Evolutionary conservation across 2,113 vertebrate genomes (phyloP).

Genomic region (Myrmecophaga tridactyla): DNA sequence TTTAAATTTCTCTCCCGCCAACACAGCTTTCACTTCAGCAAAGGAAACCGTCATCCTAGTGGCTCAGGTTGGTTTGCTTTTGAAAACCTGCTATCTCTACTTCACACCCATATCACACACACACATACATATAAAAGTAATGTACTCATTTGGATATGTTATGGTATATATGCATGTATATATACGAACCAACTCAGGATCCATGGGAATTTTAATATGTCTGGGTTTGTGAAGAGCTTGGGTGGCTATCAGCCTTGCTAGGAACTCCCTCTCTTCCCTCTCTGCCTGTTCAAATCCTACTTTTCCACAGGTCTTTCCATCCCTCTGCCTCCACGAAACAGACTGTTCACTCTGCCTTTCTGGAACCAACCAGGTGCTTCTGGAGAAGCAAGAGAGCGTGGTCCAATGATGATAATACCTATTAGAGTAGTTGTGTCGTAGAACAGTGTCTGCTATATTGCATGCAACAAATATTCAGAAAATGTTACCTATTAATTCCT

Average conservation of each 20-base stretch:
- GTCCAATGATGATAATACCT: not conserved
- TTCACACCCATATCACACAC: not conserved
- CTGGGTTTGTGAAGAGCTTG: not conserved
- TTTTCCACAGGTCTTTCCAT: not conserved
- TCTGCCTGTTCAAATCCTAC: not conserved
- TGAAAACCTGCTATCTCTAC: slow-evolving; percentile 22
- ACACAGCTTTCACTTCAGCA: not conserved
- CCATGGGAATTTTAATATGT: not conserved
- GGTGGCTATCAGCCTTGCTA: not conserved
- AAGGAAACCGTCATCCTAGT: not conserved
- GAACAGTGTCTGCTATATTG: not conserved
- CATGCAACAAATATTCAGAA: not conserved
- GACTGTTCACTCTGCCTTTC: not conserved
- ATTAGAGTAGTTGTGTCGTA: not conserved
- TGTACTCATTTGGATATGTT: not conserved
- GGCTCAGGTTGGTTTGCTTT: not conserved
- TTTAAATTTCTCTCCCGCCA: slow-evolving; percentile 33
- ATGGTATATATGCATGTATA: too few species aligned
- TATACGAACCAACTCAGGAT: not conserved
- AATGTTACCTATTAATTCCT: not conserved
- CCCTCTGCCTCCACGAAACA: not conserved
- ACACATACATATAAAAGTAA: not conserved
- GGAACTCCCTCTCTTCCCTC: not conserved
- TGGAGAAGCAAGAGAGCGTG: not conserved
- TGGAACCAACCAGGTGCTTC: not conserved